Percentiles rank a stretch among this genome's conserved stretches.
Evolutionary conservation across 1,140 invertebrate genomes (phyloP).

Genomic region (Drosophila ogumai): DNA sequence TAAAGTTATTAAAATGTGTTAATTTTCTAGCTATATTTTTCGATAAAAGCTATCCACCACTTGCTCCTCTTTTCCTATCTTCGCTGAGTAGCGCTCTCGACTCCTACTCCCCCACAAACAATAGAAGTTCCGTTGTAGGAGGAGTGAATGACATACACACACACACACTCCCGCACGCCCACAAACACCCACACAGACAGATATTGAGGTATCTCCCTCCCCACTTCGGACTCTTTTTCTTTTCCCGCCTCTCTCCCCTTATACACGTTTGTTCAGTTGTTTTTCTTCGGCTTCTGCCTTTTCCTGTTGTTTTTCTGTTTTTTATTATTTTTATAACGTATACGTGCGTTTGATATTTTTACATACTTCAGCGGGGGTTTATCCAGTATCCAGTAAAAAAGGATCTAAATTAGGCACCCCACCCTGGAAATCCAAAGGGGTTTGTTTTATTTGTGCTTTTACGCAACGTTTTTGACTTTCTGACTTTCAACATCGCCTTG

Average conservation of each 20-base stretch:
- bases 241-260: constrained; percentile 26
- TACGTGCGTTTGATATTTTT: constrained; percentile 52
- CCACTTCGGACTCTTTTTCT: constrained; percentile 1
- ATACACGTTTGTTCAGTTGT: constrained; percentile 58
- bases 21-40: background rate
- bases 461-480: constrained; percentile 47
- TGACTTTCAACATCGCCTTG: constrained; percentile 25
- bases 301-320: constrained; percentile 49
- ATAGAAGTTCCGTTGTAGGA: constrained; percentile 66
- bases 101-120: constrained; percentile 53
- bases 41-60: background rate
- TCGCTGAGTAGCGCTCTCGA: constrained; percentile 23
- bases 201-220: constrained; percentile 44
- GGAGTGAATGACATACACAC: constrained; percentile 47
- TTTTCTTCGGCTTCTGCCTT: constrained; percentile 64
- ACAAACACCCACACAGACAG: constrained; percentile 25
- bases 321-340: constrained; percentile 55
- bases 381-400: constrained; percentile 17
- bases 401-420: constrained; percentile 13
- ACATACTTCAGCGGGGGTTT: constrained; percentile 22
- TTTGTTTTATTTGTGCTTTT: constrained; percentile 38
- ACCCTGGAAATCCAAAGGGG: constrained; percentile 1
- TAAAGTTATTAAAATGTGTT: background rate
- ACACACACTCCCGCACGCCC: constrained; percentile 11
- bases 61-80: constrained; percentile 10